Evolutionary conservation across 2,797 vertebrate species (phyloP).

Genomic region (Muscicapa comitata): DNA sequence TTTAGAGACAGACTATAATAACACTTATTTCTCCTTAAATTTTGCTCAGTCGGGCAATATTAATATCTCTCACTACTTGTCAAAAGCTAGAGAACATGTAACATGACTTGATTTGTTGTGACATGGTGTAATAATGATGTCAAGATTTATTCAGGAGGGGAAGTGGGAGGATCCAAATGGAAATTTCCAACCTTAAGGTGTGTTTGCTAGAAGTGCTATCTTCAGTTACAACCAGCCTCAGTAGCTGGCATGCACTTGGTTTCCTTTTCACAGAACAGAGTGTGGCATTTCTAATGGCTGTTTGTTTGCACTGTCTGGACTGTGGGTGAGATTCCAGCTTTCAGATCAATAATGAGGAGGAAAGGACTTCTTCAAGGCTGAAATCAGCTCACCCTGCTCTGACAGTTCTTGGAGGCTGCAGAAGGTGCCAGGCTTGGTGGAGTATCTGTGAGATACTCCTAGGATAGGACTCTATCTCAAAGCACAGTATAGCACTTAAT

Average conservation of each 20-base stretch:
- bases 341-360: not conserved
- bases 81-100: not conserved
- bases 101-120: not conserved
- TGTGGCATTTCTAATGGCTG: not conserved
- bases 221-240: not conserved
- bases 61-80: not conserved
- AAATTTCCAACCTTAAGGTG: not conserved
- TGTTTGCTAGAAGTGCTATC: not conserved
- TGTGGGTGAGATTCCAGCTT: not conserved
- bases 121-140: not conserved
- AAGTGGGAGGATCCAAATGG: not conserved
- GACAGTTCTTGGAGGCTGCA: not conserved
- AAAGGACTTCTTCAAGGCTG: not conserved
- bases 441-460: not conserved
- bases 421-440: not conserved
- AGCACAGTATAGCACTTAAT: not conserved
- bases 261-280: not conserved
- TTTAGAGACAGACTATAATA: not conserved
- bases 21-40: not conserved
- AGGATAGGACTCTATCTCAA: not conserved
- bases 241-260: accelerated
- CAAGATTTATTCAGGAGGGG: not conserved
- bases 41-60: not conserved
- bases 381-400: not conserved
- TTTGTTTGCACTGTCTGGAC: not conserved